Evolutionary conservation across 2,113 vertebrate genomes (phyloP).

Genomic region (Hyperopisus bebe): DNA sequence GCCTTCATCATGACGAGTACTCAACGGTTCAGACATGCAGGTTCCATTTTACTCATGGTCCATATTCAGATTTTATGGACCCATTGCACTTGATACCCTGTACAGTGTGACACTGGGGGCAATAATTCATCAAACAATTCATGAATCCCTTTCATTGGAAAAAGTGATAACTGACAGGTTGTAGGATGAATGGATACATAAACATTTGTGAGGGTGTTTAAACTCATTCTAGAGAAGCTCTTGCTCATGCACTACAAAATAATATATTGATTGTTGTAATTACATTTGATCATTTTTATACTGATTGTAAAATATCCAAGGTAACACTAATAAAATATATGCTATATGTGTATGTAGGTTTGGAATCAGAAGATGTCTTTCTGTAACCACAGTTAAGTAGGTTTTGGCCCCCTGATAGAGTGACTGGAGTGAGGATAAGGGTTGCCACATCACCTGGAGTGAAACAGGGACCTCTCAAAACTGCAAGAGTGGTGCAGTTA

Average conservation of each 20-base stretch:
- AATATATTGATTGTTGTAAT: slow-evolving; percentile 36
- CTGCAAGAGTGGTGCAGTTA: background rate
- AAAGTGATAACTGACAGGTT: background rate
- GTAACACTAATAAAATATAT: slow-evolving; percentile 39
- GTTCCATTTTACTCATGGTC: background rate
- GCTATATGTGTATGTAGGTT: slow-evolving; percentile 51
- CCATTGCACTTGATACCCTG: background rate
- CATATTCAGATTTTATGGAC: background rate
- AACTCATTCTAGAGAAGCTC: background rate
- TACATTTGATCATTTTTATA: slow-evolving; percentile 56
- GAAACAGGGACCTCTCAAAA: background rate
- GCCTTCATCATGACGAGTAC: background rate
- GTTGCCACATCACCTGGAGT: background rate
- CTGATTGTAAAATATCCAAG: slow-evolving; percentile 41
- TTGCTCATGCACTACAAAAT: slow-evolving; percentile 38
- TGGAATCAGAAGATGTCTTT: background rate
- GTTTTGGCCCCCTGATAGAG: background rate
- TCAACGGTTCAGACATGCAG: background rate
- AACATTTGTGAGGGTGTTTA: background rate
- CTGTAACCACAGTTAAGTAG: background rate
- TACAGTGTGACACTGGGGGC: background rate
- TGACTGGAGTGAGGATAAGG: background rate
- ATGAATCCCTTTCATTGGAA: background rate
- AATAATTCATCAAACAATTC: background rate
- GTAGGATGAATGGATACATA: background rate